Percentiles rank a stretch among this genome's conserved stretches.
phyloP scores from a whole-genome alignment of 2,888 invertebrate genomes.

The Clostera curtula region DNA sequence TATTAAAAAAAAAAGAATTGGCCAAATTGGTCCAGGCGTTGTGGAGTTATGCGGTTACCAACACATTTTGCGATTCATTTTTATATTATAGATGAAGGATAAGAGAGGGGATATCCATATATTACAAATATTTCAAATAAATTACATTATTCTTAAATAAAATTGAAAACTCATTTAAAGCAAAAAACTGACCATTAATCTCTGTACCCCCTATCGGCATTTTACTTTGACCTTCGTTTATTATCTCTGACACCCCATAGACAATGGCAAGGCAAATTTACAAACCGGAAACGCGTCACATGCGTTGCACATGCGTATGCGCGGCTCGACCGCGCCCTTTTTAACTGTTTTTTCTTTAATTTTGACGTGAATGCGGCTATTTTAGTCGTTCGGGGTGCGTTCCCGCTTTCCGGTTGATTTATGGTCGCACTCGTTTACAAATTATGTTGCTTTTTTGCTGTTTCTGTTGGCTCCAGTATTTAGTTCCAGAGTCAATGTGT shows the following conservation, averaged over 20 bases:
- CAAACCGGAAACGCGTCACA: constrained; percentile 67
- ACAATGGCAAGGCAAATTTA: constrained; percentile 53
- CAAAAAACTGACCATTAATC: no score
- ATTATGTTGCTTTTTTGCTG: constrained; percentile 8
- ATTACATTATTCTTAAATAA: constrained; percentile 1
- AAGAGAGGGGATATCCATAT: no score
- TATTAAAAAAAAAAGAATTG: no score
- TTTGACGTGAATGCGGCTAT: constrained; percentile 44
- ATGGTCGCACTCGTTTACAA: constrained; percentile 32
- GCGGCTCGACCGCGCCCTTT: constrained; percentile 52
- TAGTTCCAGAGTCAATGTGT: no score
- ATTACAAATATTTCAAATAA: no score
- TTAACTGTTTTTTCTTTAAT: constrained; percentile 43
- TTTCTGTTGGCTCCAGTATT: no score
- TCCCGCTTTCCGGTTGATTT: constrained; percentile 48
- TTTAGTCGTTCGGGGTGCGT: constrained; percentile 48
- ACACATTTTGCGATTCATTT: no score
- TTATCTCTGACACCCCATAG: constrained; percentile 33
- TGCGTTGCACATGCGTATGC: constrained; percentile 61
- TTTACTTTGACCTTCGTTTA: constrained; percentile 35
- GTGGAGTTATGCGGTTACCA: no score
- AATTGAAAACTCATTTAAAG: no score
- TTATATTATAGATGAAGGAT: no score
- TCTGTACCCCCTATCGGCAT: constrained; percentile 7
- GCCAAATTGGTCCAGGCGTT: no score